These are phyloP conservation scores for Mixornis gularis DNA, from an alignment of 2,113 vertebrate species.

Conservation along the genomic window DNA sequence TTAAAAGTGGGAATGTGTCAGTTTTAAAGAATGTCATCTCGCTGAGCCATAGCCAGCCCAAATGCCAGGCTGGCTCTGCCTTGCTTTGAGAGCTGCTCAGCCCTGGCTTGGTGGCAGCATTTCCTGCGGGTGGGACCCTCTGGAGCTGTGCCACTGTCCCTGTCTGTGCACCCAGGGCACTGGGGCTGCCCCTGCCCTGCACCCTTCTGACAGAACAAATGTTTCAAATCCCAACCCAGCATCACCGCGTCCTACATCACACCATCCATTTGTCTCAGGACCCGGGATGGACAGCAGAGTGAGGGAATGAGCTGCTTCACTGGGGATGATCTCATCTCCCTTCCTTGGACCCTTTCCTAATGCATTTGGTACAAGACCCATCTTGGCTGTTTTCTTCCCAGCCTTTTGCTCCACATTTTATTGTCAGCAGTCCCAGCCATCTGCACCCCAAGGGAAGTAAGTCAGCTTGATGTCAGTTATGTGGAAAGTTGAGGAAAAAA, in stretches of 20 bases:
- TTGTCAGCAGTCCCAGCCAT: background rate
- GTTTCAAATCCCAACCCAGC: background rate
- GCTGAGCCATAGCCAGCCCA: background rate
- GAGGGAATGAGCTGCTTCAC: background rate
- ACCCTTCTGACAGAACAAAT: background rate
- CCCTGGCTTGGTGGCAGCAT: background rate
- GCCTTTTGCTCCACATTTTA: background rate
- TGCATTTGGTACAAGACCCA: background rate
- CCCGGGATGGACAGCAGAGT: background rate
- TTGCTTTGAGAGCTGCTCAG: background rate
- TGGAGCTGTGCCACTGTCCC: background rate
- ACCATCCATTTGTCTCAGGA: background rate
- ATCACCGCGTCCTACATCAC: rapidly evolving
- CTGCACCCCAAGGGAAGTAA: background rate
- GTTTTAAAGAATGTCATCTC: background rate
- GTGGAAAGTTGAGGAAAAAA: background rate
- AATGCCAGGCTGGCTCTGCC: background rate
- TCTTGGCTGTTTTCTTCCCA: background rate
- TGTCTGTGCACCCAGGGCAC: background rate
- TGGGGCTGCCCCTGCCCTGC: background rate
- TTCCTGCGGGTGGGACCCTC: background rate
- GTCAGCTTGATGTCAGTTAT: background rate
- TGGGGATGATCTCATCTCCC: background rate
- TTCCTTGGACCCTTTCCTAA: background rate
- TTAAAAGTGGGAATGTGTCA: background rate